Evolutionary conservation across 2,888 invertebrate genomes (phyloP), one percentile per base, ranked within the genome.

Genomic region (Sceliomorpha sp.): DNA sequence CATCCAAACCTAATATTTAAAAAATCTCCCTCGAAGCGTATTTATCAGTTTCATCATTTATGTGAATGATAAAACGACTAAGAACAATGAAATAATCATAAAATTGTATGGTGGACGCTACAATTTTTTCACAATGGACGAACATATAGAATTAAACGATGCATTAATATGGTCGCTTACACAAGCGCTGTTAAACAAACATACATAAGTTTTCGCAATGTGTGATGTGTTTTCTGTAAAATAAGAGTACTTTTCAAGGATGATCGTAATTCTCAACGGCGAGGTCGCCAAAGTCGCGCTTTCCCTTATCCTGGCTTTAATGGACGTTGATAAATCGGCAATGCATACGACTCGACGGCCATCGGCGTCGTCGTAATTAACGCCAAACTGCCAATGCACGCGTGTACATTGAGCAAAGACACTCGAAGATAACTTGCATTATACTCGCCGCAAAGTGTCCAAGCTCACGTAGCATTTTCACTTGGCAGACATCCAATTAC

Each of bases 321-420:
- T 82, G 78, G 82, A 83, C 82, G 74, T 83, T 84, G 84, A 84
- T 84, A 79, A 81, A 84, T 84, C 80, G 82, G 71, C 74, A 76
- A 76, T 69, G 78, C 69, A 60, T 26, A 62, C 62, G 63, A 45
- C 66, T 68, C 71, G 72, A 71, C 70, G 75, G 70, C 69, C 73
- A 70, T 77, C 73, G 79, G 70, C 73, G 76, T 76, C 75, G 80
- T 76, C 76, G 81, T 82, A 80, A 82, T 81, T 82, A 83, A 83
- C 82, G 81, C 83, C 76, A 66, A 42, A 60, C 74, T 77, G 79
- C 76, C 77, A 69, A 63, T 59, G 53, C 53, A 58, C 63, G 67
- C 48, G 62, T 69, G 62, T 47, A 68, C 58, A 58, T 56, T 48
- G 50, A 44, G 64, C 63, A 63, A 63, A 64, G 64, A 70, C 64